Conservation (phyloP, 2,888 invertebrate species). For the Spilarctia lutea region DNA sequence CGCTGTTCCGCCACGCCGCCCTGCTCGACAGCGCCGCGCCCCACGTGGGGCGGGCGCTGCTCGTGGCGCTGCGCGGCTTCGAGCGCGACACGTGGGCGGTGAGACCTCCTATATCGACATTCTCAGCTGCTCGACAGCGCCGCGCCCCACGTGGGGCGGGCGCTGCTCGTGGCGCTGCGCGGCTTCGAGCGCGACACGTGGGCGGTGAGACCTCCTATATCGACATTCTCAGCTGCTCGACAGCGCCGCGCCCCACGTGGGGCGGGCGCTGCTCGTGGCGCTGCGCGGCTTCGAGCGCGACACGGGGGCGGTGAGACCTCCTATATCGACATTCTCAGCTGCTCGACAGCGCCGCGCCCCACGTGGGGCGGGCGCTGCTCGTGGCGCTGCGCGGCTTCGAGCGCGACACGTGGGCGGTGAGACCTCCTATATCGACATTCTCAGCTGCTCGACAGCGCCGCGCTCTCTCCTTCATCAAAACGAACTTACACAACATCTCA, state of each 20-base stretch:
- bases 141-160: conserved; percentile 88
- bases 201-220: conserved; percentile 87
- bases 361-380: conserved; percentile 89
- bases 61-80: conserved; percentile 91
- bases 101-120: conserved; percentile 56
- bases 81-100: conserved; percentile 92
- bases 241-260: conserved; percentile 85
- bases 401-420: conserved; percentile 92
- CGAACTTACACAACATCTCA: no score
- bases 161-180: conserved; percentile 89
- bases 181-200: conserved; percentile 92
- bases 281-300: conserved; percentile 90
- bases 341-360: conserved; percentile 87
- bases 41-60: conserved; percentile 90
- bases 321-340: no score
- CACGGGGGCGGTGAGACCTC: conserved; percentile 91
- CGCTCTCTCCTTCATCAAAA: no score
- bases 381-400: conserved; percentile 92
- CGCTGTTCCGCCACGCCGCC: conserved; percentile 91
- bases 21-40: conserved; percentile 88
- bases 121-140: conserved; percentile 80
- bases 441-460: no score
- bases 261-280: conserved; percentile 90
- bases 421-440: conserved; percentile 43
- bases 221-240: conserved; percentile 79